These are phyloP conservation scores for Onychomys torridus DNA, from an alignment of 2,797 vertebrate genomes.

Conservation along the genomic window DNA sequence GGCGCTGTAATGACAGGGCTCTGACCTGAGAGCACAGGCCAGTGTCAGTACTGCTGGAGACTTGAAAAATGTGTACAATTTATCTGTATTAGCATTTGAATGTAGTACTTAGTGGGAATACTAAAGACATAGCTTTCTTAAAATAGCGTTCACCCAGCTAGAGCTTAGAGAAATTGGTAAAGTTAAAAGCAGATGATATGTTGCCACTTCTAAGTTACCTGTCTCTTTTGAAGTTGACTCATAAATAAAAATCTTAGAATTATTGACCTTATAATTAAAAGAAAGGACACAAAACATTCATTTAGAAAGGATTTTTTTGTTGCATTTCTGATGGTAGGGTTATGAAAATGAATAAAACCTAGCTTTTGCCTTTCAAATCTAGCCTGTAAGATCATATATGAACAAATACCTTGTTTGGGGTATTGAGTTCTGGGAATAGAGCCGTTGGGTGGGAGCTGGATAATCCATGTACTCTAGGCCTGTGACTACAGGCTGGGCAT, in stretches of 20 bases:
- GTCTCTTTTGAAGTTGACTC: constrained; percentile 18
- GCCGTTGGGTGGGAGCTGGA: neutral
- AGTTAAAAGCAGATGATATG: neutral
- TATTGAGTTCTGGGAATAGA: neutral
- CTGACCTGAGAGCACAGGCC: neutral
- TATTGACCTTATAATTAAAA: neutral
- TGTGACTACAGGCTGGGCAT: neutral
- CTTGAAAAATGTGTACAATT: neutral
- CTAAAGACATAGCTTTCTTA: constrained; percentile 25
- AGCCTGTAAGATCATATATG: neutral
- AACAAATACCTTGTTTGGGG: neutral
- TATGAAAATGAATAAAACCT: neutral
- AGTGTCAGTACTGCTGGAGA: neutral
- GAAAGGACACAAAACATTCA: neutral
- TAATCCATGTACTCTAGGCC: neutral
- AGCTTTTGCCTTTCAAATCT: neutral
- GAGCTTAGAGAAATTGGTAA: constrained; percentile 5
- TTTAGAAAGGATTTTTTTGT: neutral
- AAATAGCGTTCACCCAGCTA: neutral
- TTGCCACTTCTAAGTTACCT: neutral
- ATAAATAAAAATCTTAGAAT: constrained; percentile 38
- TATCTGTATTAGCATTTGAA: neutral
- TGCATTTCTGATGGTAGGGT: neutral
- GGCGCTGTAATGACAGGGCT: neutral
- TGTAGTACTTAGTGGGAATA: neutral